A percentile compares a stretch with the other conserved stretches of the same genome.
Conservation (phyloP, 64 coral and sea anemone genomes). For the Stichodactyla helianthus region DNA sequence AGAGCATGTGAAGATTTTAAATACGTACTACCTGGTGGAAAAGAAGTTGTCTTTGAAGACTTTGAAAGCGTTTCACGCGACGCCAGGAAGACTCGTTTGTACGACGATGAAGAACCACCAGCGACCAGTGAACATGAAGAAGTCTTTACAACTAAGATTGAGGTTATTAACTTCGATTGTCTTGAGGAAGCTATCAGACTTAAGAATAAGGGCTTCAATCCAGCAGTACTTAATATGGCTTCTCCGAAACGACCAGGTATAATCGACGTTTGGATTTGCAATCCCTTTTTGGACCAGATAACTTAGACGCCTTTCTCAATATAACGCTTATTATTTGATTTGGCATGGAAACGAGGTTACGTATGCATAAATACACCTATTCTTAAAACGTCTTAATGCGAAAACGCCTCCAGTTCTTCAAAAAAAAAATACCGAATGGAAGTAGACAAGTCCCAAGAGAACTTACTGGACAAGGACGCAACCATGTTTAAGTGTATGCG, state of each 20-base stretch:
- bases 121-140: neutral
- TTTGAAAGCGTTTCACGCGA: slow-evolving; percentile 47
- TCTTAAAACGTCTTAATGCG: too few species aligned
- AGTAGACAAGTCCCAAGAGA: too few species aligned
- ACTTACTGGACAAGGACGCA: too few species aligned
- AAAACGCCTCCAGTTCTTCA: too few species aligned
- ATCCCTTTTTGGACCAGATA: neutral
- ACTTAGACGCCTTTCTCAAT: neutral
- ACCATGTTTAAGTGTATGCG: too few species aligned
- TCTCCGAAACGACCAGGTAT: slow-evolving; percentile 76
- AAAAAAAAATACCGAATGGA: too few species aligned
- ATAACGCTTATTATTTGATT: too few species aligned
- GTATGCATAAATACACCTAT: too few species aligned
- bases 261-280: neutral
- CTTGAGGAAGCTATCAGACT: slow-evolving; percentile 67
- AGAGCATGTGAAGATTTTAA: slow-evolving; percentile 41
- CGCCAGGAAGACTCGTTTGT: slow-evolving; percentile 46
- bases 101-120: slow-evolving; percentile 26
- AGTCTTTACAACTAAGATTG: slow-evolving; percentile 28
- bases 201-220: slow-evolving; percentile 51
- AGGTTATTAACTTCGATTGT: slow-evolving; percentile 61
- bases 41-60: slow-evolving; percentile 30
- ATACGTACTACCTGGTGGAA: slow-evolving; percentile 33
- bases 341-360: too few species aligned
- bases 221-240: slow-evolving; percentile 86